These are phyloP conservation scores for Lamellibrachia luymesi DNA, from an alignment of 1,140 invertebrate genomes.

Conservation along the genomic window DNA sequence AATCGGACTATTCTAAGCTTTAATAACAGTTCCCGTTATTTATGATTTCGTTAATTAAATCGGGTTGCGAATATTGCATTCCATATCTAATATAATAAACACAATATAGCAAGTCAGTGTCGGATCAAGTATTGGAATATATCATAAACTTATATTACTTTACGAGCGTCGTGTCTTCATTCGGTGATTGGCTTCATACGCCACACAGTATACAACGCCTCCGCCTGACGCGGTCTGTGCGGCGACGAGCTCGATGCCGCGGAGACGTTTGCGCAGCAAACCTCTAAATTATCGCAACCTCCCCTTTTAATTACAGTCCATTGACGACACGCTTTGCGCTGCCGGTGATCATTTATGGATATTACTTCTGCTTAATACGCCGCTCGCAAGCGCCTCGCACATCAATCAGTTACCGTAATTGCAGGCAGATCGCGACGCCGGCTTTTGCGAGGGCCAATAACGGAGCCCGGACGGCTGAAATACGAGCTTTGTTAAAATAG, in stretches of 20 bases:
- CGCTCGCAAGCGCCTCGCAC: neutral
- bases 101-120: neutral
- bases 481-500: constrained; percentile 5
- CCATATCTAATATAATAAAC: neutral
- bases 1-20: neutral
- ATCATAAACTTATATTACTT: neutral
- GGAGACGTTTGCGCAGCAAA: neutral
- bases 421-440: neutral
- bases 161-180: neutral
- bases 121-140: neutral
- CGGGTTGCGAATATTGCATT: neutral
- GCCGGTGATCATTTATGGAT: neutral
- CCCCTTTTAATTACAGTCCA: neutral
- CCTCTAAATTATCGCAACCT: constrained; percentile 4
- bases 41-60: constrained; percentile 2
- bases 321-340: neutral
- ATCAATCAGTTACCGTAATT: neutral
- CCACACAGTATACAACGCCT: neutral
- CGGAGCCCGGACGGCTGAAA: neutral
- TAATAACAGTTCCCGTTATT: neutral
- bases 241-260: neutral
- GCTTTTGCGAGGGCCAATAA: neutral
- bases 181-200: neutral
- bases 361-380: neutral
- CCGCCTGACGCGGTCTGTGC: neutral